Percentiles rank a stretch among this genome's conserved stretches.
These are phyloP conservation scores for Drosophila pseudoobscura DNA, from an alignment of 1,140 invertebrate genomes.

Conservation along the genomic window DNA sequence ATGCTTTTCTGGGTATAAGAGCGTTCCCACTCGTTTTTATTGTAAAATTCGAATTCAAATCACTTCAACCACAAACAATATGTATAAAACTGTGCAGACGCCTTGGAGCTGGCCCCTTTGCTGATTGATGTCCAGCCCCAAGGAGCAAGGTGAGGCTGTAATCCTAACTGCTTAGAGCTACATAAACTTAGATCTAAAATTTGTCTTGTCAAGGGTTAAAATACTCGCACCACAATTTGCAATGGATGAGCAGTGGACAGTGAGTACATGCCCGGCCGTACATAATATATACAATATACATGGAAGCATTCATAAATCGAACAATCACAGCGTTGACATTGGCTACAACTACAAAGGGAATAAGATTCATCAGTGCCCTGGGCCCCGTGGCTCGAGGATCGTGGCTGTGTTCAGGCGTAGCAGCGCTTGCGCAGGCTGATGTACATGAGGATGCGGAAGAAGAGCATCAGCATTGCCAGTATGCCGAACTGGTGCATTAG, in stretches of 20 bases:
- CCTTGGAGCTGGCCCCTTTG: neutral
- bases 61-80: conserved; percentile 32
- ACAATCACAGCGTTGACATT: conserved; percentile 70
- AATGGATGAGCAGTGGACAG: no score
- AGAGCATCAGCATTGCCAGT: conserved; percentile 84
- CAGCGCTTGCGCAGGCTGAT: conserved; percentile 85
- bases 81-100: conserved; percentile 9
- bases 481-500: conserved; percentile 84
- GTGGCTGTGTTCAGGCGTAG: conserved; percentile 82
- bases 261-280: neutral
- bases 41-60: conserved; percentile 25
- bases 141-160: no score
- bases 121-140: no score
- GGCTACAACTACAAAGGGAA: conserved; percentile 48
- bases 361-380: conserved; percentile 23
- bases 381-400: no score
- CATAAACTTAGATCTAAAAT: no score
- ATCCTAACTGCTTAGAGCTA: no score
- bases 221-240: no score
- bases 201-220: no score
- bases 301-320: conserved; percentile 40
- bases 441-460: conserved; percentile 85
- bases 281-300: conserved; percentile 20
- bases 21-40: conserved; percentile 1
- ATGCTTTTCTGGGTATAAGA: no score